Evolutionary conservation across 2,888 invertebrate species (phyloP), one percentile per base, ranked within the genome.

Genomic region (Vannuccia rotundouncinata): DNA sequence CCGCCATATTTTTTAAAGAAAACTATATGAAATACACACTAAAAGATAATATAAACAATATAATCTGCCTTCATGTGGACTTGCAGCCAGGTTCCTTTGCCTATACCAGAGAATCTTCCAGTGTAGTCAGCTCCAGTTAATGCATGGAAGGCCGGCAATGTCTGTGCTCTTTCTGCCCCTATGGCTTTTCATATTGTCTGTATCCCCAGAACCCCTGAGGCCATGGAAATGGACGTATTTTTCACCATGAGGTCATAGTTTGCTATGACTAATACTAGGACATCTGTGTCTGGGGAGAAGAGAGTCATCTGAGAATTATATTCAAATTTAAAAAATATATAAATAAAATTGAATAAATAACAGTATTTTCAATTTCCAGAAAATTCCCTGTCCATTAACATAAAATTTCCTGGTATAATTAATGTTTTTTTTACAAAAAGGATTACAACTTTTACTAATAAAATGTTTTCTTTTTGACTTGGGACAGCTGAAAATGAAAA

Each of bases 71-170:
- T 30, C 31, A 75, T 17, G 31, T 66, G 25, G 66, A 66, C 66
- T 66, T 79, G 31, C 73, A 80, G 74, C 81, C 81, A 74, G 81
- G 81, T 81, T 60, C 31, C 45, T 29, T 80, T 81, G 79, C 59
- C 81, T 81, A 81, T 81, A 22, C 78, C 28, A 81, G 79, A 75
- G 75, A 81, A 80, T 22, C 79, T 66, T 29, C 79, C 30, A 74
- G 79, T 79, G 79, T 60, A 79, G 74, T 81, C 81, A 27, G 81
- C 74, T 17, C 74, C 79, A 59, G 81, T 81, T 2, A 75, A 75
- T 28, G 75, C 75, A 75, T 75, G 75, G 75, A 75, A 75, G 13
- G 29, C 75, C 13, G 75, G 75, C 31, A 75, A 75, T 5, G 29
- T 29, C 29, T 75, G 2, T 30, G 75, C 75, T 75, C 75, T 75